Base-by-base conservation (phyloP, 2,113 vertebrate genomes). In the Diadophis punctatus region DNA sequence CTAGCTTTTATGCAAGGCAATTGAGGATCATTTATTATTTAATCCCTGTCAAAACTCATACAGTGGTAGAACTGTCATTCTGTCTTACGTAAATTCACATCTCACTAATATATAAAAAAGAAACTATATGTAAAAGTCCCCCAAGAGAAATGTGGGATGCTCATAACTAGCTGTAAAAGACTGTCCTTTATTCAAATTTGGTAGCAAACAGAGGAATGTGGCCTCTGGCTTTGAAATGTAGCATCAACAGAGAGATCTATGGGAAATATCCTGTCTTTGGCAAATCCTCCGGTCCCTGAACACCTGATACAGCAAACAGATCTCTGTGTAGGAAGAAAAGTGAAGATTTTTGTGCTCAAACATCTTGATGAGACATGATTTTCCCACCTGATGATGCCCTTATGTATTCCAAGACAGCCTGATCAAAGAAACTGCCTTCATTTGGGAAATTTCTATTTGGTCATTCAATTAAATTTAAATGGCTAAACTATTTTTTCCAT, bases 21-120 rank as follows among this genome's bases (percentile, higher is more conserved):
- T 23, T 0, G 23, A 92, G 6, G 39, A 12, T 14, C 14, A 93
- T 93, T 25, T n/a, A 92, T 94, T 93, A 95, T 94, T 94, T 86
- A 96, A 86, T 55, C 93, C 94, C 91, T 93, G 58, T 93, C 93
- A 94, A 93, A 94, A 86, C 4, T 34, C 92, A 43, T 34, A 58
- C 87, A 90, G 85, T 23, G 92, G 87, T 48, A 93, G 74, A 91
- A 56, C 1, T 87, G 58, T 63, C 88, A 87, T 43, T 49, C 1
- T 88, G 58, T 85, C 90, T 85, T 34, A 92, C 85, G 95, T 93
- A 88, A 63, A 90, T 92, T 48, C 88, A 88, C 48, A 91, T 25
- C 74, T 39, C 55, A 1, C n/a, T 56, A 49, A 85, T 94, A 92
- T 91, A 92, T n/a, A 93, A 86, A 68, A 89, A 48, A 53, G 6